Base-by-base conservation (phyloP, 2,888 invertebrate genomes). In the Choreutis nemorana region DNA sequence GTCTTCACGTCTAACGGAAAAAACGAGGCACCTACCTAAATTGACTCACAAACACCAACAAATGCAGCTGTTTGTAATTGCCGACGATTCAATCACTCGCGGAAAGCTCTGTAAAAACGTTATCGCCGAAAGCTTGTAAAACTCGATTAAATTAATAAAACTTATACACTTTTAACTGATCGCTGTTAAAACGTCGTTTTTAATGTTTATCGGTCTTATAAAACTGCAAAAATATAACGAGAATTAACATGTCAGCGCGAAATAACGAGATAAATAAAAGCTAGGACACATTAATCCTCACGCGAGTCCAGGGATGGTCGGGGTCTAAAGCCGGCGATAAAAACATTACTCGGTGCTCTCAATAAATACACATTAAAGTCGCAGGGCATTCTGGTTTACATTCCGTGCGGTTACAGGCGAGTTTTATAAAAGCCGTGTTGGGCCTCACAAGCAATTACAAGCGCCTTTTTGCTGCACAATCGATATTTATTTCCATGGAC, bases 321-420 rank as follows among this genome's bases (percentile, higher is more conserved):
- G 58, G 53, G 53, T 55, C 55, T n/a, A 45, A 37, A 45, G 44
- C 42, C 58, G 57, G 58, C 63, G 72, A 77, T 77, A 77, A 77
- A 77, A 78, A 78, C 75, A 77, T 75, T 77, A 77, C 68, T 59
- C 62, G 60, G 55, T 64, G 66, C 67, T 62, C 64, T 61, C 75
- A 73, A 78, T 78, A 78, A 78, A 77, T 78, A 77, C 70, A 78
- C 75, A 77, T 75, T 73, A 75, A 67, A 65, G 75, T 75, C 75
- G 61, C 50, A 57, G 48, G 60, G 68, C 65, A 72, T 75, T 73
- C 75, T 73, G 73, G 72, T 67, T 66, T 71, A 70, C 73, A 72
- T 77, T 75, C 77, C 72, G 63, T 63, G 75, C 70, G 72, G 75
- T 71, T 72, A 57, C 60, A 70, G 64, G 67, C 75, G 66, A 72